Base-by-base conservation (phyloP, 2,113 vertebrate genomes). In the Reinhardtius hippoglossoides region DNA sequence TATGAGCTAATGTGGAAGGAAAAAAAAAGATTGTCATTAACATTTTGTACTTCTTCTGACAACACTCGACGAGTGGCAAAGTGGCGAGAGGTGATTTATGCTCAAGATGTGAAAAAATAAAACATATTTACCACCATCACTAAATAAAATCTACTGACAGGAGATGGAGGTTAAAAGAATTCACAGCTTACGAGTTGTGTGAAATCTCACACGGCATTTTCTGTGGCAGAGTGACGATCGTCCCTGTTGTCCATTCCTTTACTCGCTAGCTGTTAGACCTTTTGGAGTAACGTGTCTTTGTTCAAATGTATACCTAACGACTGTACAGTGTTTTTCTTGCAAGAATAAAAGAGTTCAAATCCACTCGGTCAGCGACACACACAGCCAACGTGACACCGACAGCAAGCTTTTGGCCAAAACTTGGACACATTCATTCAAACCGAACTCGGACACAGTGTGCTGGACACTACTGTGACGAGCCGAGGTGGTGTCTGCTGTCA, bases 241-340 rank as follows among this genome's bases (percentile, higher is more conserved):
- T 84, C 78, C 71, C 67, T 56, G 52, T 81, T 55, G 64, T 89
- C 68, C 48, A 66, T 85, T 84, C 88, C 81, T 86, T 82, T 74
- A 64, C 68, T 82, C 37, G 71, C 81, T 84, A 61, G 85, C 79
- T 83, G 87, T 88, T 92, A 61, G 68, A 56, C n/a, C 73, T 70
- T 84, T 81, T 82, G 73, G 67, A 85, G 79, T 84, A 71, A 71
- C 13, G 69, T 85, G 84, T 90, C 80, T 80, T 86, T 86, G 78
- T 89, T 89, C 65, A 68, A 67, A 83, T 87, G 87, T 90, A 76
- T 71, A 88, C 73, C 68, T 81, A 83, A 85, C 67, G 81, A 84
- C 70, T 93, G 88, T 92, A 92, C 82, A 92, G 91, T 92, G 84
- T 87, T 92, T 31, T 76, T 77, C 81, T 83, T 67, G 76, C 85